phyloP scores from a whole-genome alignment of 2,113 vertebrate species.

The Spizaetus ornatus region DNA sequence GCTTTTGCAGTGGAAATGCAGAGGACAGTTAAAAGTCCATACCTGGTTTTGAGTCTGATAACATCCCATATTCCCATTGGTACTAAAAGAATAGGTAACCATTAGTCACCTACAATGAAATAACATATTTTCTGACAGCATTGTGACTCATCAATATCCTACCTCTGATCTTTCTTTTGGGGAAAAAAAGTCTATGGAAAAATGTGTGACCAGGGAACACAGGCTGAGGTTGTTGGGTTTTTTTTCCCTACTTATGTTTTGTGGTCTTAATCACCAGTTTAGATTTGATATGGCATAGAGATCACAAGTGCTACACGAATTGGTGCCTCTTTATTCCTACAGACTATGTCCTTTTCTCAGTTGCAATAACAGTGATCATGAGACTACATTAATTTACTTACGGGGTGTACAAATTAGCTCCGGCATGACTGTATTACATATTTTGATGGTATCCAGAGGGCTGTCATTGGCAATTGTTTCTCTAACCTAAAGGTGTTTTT shows the following conservation, averaged over 20 bases:
- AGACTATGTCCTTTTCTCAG: background rate
- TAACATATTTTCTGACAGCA: background rate
- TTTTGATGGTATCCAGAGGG: background rate
- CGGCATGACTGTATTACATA: background rate
- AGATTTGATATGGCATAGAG: background rate
- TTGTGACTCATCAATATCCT: background rate
- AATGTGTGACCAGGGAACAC: background rate
- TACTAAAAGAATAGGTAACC: background rate
- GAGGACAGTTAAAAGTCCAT: background rate
- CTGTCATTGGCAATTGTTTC: background rate
- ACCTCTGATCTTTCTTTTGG: background rate
- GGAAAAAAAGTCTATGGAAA: background rate
- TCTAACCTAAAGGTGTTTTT: background rate
- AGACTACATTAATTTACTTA: background rate
- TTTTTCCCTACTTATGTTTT: rapidly evolving
- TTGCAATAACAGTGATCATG: background rate
- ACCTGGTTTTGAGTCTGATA: background rate
- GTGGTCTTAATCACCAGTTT: background rate
- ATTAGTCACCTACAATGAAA: background rate
- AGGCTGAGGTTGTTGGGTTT: rapidly evolving
- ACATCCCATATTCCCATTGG: background rate
- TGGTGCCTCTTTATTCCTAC: background rate
- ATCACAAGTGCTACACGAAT: background rate
- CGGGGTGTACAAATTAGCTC: background rate
- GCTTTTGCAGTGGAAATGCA: background rate